These are phyloP conservation scores for Saguinus oedipus DNA, from an alignment of 2,797 vertebrate species.

Conservation along the genomic window DNA sequence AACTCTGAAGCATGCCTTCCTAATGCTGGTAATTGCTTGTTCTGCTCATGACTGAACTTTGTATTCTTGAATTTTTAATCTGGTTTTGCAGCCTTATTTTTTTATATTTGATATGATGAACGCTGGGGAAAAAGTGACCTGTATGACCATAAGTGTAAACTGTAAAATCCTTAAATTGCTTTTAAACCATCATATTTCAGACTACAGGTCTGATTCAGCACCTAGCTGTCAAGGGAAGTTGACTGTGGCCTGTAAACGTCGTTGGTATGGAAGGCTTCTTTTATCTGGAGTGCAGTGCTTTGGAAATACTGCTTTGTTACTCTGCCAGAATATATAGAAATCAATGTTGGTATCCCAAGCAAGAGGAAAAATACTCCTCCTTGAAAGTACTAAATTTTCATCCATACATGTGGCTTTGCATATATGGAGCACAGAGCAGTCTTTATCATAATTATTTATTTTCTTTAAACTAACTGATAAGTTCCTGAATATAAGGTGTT, in stretches of 20 bases:
- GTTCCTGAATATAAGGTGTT: neutral
- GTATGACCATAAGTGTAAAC: neutral
- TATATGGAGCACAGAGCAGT: neutral
- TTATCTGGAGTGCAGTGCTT: neutral
- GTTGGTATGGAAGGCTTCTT: neutral
- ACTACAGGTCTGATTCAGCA: neutral
- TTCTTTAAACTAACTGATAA: neutral
- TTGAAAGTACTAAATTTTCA: neutral
- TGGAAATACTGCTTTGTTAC: neutral
- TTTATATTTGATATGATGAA: constrained; percentile 43
- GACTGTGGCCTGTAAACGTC: neutral
- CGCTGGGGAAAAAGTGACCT: neutral
- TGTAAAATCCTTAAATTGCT: constrained; percentile 44
- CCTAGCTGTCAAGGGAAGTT: neutral
- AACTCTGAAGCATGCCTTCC: neutral
- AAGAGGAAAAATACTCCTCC: neutral
- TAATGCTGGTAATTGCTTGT: neutral
- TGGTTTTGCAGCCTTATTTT: neutral
- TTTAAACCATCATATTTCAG: neutral
- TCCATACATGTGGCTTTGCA: neutral
- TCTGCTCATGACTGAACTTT: neutral
- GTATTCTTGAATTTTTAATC: constrained; percentile 27
- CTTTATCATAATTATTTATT: neutral
- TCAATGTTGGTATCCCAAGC: neutral
- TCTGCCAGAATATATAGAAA: neutral